Conservation (phyloP, 2,113 vertebrate genomes). For the Gasterosteus aculeatus region DNA sequence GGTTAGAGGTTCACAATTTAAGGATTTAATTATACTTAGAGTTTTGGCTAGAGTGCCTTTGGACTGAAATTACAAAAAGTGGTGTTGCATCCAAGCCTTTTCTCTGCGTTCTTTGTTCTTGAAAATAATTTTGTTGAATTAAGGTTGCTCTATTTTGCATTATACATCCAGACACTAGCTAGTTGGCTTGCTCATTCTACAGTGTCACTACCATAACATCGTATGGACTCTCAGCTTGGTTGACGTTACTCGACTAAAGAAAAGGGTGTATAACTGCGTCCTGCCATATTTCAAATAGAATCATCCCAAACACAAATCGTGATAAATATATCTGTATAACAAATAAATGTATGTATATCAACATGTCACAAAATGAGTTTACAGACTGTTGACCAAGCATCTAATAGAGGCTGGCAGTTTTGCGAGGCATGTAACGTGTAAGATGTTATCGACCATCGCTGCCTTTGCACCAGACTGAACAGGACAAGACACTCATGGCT, state of each 20-base stretch:
- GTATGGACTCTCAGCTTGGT: background rate
- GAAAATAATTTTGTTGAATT: too few species aligned
- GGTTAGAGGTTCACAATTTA: background rate
- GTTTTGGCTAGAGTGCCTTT: background rate
- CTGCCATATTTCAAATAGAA: background rate
- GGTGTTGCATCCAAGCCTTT: too few species aligned
- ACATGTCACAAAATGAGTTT: conserved; percentile 4
- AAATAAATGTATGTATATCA: background rate
- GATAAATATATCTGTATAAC: background rate
- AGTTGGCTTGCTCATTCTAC: background rate
- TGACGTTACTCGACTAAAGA: background rate
- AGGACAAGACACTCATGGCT: conserved; percentile 59
- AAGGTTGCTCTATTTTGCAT: background rate
- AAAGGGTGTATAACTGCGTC: background rate
- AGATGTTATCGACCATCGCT: conserved; percentile 42
- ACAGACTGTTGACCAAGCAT: background rate
- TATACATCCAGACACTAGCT: background rate
- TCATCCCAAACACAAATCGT: background rate
- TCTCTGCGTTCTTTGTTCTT: too few species aligned
- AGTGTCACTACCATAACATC: too few species aligned
- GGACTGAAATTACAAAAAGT: background rate
- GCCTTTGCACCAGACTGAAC: conserved; percentile 67
- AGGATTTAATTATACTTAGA: background rate
- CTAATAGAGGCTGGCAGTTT: conserved; percentile 28
- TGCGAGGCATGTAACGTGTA: conserved; percentile 26